Base-by-base conservation (phyloP, 2,797 vertebrate genomes). In the Acridotheres tristis region DNA sequence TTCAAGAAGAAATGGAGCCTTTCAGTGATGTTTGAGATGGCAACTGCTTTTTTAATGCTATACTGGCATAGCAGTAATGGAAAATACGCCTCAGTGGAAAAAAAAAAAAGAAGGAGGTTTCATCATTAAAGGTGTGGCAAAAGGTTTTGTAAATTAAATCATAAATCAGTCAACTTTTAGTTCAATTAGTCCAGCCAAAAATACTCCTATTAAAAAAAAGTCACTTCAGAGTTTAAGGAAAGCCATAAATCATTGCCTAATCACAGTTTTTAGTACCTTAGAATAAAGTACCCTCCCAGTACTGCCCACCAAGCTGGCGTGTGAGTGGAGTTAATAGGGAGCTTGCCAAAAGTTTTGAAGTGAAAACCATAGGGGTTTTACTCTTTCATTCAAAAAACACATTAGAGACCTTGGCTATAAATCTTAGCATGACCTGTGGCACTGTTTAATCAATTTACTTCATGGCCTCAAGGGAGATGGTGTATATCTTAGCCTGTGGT, bases 91-190 rank as follows among this genome's bases (percentile, higher is more conserved):
- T 97, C 95, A 96, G 81, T 40, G 73, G 89, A n/a, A 88, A 89
- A 58, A 55, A 91, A 79, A 85, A 90, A 87, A 66, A 76, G 40
- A 55, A 84, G 47, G n/a, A 61, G 51, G 30, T 95, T 97, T 96
- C 89, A 94, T 96, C 74, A 42, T 95, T 96, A 95, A 97, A 97
- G 81, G 90, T 96, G 91, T 86, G 92, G 91, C 76, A 94, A 94
- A 97, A 94, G 61, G 36, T 96, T 97, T 97, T 97, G 91, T 95
- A 97, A 98, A 97, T 97, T 96, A 96, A 96, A 43, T 26, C 88
- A 96, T 97, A 97, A 97, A 97, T 97, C 94, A 93, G 74, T 96
- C 95, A 94, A 89, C 68, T 97, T 98, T 96, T 96, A 95, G 90
- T 97, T 97, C 96, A 97, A 97, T 97, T 97, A 97, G 61, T 68